Base-by-base conservation (phyloP, 2,113 vertebrate genomes). In the Hyperoodon ampullatus region DNA sequence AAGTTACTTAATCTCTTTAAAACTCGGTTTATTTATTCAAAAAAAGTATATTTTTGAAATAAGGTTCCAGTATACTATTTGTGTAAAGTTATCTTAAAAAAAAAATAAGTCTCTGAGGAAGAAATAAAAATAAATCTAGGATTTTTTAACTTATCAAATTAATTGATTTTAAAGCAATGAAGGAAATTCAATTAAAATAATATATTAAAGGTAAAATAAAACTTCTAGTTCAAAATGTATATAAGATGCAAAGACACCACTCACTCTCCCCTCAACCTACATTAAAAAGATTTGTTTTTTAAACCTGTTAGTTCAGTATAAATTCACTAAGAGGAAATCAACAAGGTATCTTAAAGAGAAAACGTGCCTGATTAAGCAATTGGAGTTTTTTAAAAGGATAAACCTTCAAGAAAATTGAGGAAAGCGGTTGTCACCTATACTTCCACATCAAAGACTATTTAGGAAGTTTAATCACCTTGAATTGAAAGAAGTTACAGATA, bases 1-100 rank as follows among this genome's bases (percentile, higher is more conserved):
- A 95, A 87, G 16, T 90, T 93, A 92, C 86, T 83, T 55, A 93
- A 77, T 63, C 42, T 94, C n/a, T 89, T 90, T 94, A 94, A 87
- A 72, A 92, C 39, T 90, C 47, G 53, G 30, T 90, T 92, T 61
- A 39, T 60, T 58, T 78, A 90, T 72, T 83, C 39, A 10, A 50
- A 53, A 82, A 63, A 90, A 63, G 23, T 33, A 81, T 65, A 77
- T 55, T 58, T 12, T 47, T 72, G 8, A 95, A 93, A 72, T 35
- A 85, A 82, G 24, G 0, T 66, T 88, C 71, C 8, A 95, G 47
- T 26, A 86, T 86, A 77, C 66, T 89, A 86, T 70, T 86, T 93
- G n/a, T 86, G 8, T 47, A 63, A 88, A 96, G 39, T 72, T 82
- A 81, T 2, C 19, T 81, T 21, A 50, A 16, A 44, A 87, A 71